These are phyloP conservation scores for Eptatretus atami DNA, from an alignment of 2,797 vertebrate genomes.

Conservation along the genomic window DNA sequence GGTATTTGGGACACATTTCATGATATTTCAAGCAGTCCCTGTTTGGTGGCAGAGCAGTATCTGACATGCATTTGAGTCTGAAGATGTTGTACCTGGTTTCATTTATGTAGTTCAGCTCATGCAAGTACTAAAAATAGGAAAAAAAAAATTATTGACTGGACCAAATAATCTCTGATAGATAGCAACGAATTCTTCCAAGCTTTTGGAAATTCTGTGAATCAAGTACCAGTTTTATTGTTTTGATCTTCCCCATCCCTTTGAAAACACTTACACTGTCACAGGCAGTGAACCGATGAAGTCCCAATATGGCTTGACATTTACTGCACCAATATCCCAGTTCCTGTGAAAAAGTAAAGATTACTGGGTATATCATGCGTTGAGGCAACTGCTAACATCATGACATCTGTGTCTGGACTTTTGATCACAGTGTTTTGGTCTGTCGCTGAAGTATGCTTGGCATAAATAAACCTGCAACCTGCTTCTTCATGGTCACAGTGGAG, in stretches of 20 bases:
- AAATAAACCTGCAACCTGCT: too few relatives aligned
- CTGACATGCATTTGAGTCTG: not conserved
- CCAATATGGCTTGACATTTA: not conserved
- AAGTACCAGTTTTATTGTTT: not conserved
- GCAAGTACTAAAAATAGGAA: not conserved
- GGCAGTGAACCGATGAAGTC: not conserved
- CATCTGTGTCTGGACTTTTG: too few relatives aligned
- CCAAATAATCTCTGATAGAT: not conserved
- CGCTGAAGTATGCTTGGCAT: too few relatives aligned
- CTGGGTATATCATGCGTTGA: too few relatives aligned
- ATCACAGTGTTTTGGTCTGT: too few relatives aligned
- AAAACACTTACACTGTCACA: not conserved
- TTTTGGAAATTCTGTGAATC: not conserved
- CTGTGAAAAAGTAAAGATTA: too few relatives aligned
- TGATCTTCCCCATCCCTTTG: slow-evolving; percentile 1
- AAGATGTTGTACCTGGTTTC: not conserved
- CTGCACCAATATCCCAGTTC: not conserved
- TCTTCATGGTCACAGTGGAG: too few relatives aligned
- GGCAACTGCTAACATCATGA: too few relatives aligned
- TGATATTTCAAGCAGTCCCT: not conserved
- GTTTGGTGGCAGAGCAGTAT: not conserved
- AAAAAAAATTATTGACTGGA: not conserved
- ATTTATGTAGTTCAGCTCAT: not conserved
- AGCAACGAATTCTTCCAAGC: not conserved
- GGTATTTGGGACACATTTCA: slow-evolving; percentile 1